Base-by-base conservation (phyloP, 2,888 invertebrate genomes). In the Corbicula japonica region DNA sequence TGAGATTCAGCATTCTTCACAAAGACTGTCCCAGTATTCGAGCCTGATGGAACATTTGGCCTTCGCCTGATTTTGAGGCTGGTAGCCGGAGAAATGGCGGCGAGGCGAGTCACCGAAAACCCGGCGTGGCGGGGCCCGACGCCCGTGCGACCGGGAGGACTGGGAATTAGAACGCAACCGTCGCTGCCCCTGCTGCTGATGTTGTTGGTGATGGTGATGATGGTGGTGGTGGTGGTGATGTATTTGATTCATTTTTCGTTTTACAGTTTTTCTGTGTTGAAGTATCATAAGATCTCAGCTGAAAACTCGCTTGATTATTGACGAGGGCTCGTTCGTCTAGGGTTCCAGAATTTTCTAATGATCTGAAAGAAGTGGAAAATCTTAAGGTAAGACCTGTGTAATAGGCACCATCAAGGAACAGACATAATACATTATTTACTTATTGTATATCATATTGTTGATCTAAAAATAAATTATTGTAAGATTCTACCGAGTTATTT, bases 1-100 rank as follows among this genome's bases (percentile, higher is more conserved):
- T 44, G 66, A 30, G 44, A 15, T 32, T 41, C 38, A 26, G n/a
- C 38, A 28, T 5, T 18, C 6, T n/a, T n/a, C n/a, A n/a, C n/a
- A n/a, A n/a, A n/a, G n/a, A 41, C 48, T 61, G 48, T 61, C 76
- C 72, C 66, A 69, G 54, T 58, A 66, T 50, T 69, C 30, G 46
- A 81, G 52, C 38, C 12, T 52, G 35, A 72, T 34, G 54, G 61
- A 30, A 50, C 18, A 6, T 12, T 74, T 73, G 50, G 62, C 72
- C 65, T 86, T 79, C 73, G 87, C 85, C 66, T 87, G 86, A 60
- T 82, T 77, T 75, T 78, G 83, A 83, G 77, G 78, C 80, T 21
- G 41, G 60, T 69, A 35, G 56, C 72, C 44, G 77, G 84, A 84
- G 84, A 85, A 73, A 79, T 76, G 70, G 28, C 71, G 72, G 32